These are phyloP conservation scores for Philereme vetulata DNA, from an alignment of 2,888 invertebrate genomes.

Conservation along the genomic window DNA sequence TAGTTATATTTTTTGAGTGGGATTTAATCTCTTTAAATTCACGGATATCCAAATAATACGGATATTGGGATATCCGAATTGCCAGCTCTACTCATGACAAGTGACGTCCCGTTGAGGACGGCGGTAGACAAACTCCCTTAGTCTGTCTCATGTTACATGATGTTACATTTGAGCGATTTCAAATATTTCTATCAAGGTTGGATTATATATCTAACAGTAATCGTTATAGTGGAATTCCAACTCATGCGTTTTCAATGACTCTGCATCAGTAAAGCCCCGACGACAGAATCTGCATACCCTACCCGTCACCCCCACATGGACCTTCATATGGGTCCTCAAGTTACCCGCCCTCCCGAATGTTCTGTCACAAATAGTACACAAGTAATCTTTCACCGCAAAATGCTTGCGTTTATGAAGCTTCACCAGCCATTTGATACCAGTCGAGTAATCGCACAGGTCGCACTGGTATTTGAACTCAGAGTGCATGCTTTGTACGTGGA, in stretches of 20 bases:
- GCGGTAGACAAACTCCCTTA: too few relatives aligned
- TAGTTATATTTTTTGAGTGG: too few relatives aligned
- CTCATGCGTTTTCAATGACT: conserved; percentile 54
- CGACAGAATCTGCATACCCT: conserved; percentile 64
- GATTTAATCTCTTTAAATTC: too few relatives aligned
- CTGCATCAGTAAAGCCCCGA: conserved; percentile 55
- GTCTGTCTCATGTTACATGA: too few relatives aligned
- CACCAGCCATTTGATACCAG: conserved; percentile 63
- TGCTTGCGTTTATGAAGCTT: conserved; percentile 77
- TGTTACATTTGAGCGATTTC: too few relatives aligned
- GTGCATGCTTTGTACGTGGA: conserved; percentile 80
- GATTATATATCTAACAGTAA: conserved; percentile 37
- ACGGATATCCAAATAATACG: too few relatives aligned
- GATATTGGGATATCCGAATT: too few relatives aligned
- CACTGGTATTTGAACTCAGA: conserved; percentile 60
- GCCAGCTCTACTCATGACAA: too few relatives aligned
- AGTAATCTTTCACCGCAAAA: conserved; percentile 73
- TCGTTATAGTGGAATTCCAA: conserved; percentile 54
- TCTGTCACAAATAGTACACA: conserved; percentile 82
- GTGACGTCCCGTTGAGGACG: too few relatives aligned
- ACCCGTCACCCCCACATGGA: conserved; percentile 63
- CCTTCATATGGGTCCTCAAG: conserved; percentile 66
- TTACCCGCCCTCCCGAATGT: conserved; percentile 82
- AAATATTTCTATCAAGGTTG: too few relatives aligned
- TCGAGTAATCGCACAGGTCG: conserved; percentile 65